Base-by-base conservation (phyloP, 1,140 invertebrate species). In the Euborellia annulipes region DNA sequence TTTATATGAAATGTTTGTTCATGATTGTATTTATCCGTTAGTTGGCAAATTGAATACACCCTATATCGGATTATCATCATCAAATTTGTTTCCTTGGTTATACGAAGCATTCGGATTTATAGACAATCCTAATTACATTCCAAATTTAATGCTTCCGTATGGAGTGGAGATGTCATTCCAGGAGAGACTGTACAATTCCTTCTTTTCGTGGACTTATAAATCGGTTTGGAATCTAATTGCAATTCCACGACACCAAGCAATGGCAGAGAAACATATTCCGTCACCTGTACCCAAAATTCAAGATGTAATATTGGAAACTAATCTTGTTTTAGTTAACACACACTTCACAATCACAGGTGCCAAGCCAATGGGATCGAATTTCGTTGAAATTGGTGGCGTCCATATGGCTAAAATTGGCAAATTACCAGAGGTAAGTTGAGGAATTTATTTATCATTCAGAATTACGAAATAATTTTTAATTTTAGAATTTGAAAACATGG, bases 1-100 rank as follows among this genome's bases (percentile, higher is more conserved):
- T 1, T 54, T 82, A 4, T 66, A 71, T 0, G 77, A 82, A 52
- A 66, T 66, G 22, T 82, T 81, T 51, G 73, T 70, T 37, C 71
- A 68, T 2, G 75, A 82, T 41, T 82, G 78, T 48, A 69, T 75
- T 50, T 52, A 79, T 27, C 71, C 65, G 4, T 56, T 81, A 18
- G 55, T 58, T 0, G 44, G 53, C 38, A 47, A 38, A 21, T 41
- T 46, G 18, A 23, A 42, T 18, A 68, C 52, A 1, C 76, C 78
- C 0, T 62, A 71, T 1, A 57, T 83, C 1, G 62, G 58, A 0
- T 16, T 82, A 3, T 69, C 69, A 7, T 73, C 72, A 0, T 71
- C 71, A 46, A 55, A 62, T 0, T 46, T 73, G 9, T 71, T 78
- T 65, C 53, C 53, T 0, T 57, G 54, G 78, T 61, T 67, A n/a